A percentile compares a stretch with the other conserved stretches of the same genome.
Conservation (phyloP, 1,140 invertebrate species). For the Drosophila yakuba region DNA sequence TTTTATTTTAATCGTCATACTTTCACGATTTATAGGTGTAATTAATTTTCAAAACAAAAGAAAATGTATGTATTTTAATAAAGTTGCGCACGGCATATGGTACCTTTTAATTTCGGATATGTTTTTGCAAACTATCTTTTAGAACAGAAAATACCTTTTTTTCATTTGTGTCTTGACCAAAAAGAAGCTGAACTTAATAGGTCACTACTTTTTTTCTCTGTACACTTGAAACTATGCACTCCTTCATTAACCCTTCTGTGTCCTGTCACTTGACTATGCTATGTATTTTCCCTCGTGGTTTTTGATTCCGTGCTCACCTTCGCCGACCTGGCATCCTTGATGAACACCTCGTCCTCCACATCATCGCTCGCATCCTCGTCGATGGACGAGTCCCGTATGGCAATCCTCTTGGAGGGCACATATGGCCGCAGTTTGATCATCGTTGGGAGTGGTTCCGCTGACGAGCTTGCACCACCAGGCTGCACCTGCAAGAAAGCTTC, state of each 20-base stretch:
- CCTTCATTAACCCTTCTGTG: background rate
- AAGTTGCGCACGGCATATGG: background rate
- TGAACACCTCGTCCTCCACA: conserved; percentile 92
- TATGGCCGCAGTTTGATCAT: conserved; percentile 85
- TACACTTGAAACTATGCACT: background rate
- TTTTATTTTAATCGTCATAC: too few relatives aligned
- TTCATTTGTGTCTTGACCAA: too few relatives aligned
- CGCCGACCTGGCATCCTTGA: conserved; percentile 88
- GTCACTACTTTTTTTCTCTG: background rate
- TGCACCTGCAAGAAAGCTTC: conserved; percentile 30
- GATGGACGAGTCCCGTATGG: conserved; percentile 82
- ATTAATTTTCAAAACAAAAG: too few relatives aligned
- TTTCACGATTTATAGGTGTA: too few relatives aligned
- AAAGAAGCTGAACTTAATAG: too few relatives aligned
- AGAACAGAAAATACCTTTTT: background rate
- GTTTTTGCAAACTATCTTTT: background rate
- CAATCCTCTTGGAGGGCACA: conserved; percentile 83
- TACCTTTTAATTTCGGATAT: background rate
- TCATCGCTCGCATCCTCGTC: conserved; percentile 85
- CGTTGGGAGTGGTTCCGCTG: conserved; percentile 5
- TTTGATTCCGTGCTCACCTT: conserved; percentile 59
- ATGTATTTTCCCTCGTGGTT: too few relatives aligned
- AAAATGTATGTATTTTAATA: background rate
- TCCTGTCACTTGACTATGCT: background rate
- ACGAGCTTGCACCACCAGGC: background rate